Base-by-base conservation (phyloP, 2,888 invertebrate genomes). In the Melipona bicolor region DNA sequence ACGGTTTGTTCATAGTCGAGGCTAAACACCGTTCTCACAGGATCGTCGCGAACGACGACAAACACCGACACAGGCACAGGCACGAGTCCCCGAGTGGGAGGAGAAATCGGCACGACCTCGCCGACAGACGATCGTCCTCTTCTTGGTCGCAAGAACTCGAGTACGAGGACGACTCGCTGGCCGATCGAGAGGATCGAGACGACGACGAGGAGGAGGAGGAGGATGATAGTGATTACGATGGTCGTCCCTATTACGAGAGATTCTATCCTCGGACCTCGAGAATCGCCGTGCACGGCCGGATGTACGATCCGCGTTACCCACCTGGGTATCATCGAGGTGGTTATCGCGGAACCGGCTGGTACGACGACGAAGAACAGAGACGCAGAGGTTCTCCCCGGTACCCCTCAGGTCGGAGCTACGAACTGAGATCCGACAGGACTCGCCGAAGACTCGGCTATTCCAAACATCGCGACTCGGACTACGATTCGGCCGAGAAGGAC, bases 61-160 rank as follows among this genome's bases (percentile, higher is more conserved):
- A 89, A 43, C 93, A 94, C 82, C 90, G 92, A 50, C 93, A 93
- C 76, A 91, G 93, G 64, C 94, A 94, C 84, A 89, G 92, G 64
- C 94, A 94, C 88, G 92, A 93, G 59, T 71, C 89, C 15, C 71
- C 87, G 56, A 17, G 24, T 15, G 71, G 52, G 24, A 61, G 71
- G 21, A 84, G 89, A 72, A 78, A 71, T 49, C 89, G 88, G 32
- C 89, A 88, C 65, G 87, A 90, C 49, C 64, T 77, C 32, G 72
- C 74, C 68, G 80, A 75, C 61, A 24, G 65, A 72, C 83, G 85
- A 36, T 27, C 83, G 64, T 56, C 83, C 68, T 43, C 43, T 2
- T 43, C 43, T 17, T 89, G 89, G 85, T 80, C 86, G 84, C 90
- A 85, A 67, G 88, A 89, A 36, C 88, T 87, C 49, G 89, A 88